phyloP scores from a whole-genome alignment of 37 sponge, comb jelly and placozoan species.

The Halichondria panicea region DNA sequence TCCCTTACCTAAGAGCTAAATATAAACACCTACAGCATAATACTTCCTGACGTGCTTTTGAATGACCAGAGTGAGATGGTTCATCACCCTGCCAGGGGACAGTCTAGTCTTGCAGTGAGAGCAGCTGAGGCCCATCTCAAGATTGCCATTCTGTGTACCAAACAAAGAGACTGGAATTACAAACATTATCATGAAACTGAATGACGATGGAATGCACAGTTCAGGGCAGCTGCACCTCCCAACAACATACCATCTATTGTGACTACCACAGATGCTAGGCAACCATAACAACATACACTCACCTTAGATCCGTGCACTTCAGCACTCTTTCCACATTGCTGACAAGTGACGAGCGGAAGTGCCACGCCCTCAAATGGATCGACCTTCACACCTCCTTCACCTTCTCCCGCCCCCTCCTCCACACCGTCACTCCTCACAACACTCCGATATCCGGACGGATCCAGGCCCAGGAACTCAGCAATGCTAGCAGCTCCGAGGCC shows the following conservation, averaged over 20 bases:
- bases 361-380: conserved; percentile 15
- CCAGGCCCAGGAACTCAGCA: conserved; percentile 81
- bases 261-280: not conserved
- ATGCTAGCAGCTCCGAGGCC: conserved; percentile 83
- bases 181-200: no score
- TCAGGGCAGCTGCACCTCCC: no score
- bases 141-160: not conserved
- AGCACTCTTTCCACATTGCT: conserved; percentile 9
- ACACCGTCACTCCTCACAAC: not conserved
- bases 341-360: conserved; percentile 15
- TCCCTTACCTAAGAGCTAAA: no score
- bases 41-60: conserved; percentile 5
- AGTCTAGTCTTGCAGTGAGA: conserved; percentile 3
- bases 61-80: conserved; percentile 19
- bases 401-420: not conserved
- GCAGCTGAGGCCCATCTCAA: conserved; percentile 1
- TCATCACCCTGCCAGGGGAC: not conserved
- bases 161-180: not conserved
- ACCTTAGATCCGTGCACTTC: conserved; percentile 23
- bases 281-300: not conserved
- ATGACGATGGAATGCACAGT: no score
- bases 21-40: conserved; percentile 22
- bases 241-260: not conserved
- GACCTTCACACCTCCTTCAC: not conserved
- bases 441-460: conserved; percentile 44